Evolutionary conservation across 2,888 invertebrate genomes (phyloP), one percentile per base, ranked within the genome.

Genomic region (Callimorpha dominula): DNA sequence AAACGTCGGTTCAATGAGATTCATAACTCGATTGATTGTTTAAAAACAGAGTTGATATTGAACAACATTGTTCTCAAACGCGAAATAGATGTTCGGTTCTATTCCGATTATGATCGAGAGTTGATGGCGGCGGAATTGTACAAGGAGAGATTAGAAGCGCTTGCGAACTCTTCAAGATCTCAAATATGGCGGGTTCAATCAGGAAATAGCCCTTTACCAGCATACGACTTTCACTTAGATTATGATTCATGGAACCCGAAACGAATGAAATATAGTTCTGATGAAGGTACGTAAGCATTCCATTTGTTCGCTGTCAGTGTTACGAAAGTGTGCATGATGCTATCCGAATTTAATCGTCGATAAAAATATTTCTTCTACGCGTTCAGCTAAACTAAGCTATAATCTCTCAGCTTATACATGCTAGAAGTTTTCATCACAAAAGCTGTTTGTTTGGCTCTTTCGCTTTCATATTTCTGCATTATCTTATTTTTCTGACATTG

Each of bases 131-230:
- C 72, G 1, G 72, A 65, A 20, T 42, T 68, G 49, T 72, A 60
- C 9, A 72, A 60, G 50, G 57, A 72, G 3, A 68, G 72, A 20
- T 20, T 72, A 12, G 42, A 65, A 14, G 72, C 68, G 3, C 60
- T 72, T 3, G 57, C 68, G 6, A 14, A 65, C 7, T 64, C 65
- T 8, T 54, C 72, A n/a, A 46, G 57, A 43, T 40, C 65, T 0
- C 72, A 72, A 57, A 60, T 72, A 57, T n/a, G 64, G 57, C 68
- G 57, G 1, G 49, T 72, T 4, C 68, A 68, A 20, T 9, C 40
- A 17, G 68, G 68, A 12, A 20, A 54, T 9, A 14, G 11, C 7
- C 42, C 42, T n/a, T 1, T 43, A 20, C 14, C 1, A 8, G 12
- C n/a, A n/a, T 6, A 54, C 2, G 17, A 20, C n/a, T 67, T 50